These are phyloP conservation scores for Ephialtes manifestator DNA, from an alignment of 2,888 invertebrate species.

Conservation along the genomic window DNA sequence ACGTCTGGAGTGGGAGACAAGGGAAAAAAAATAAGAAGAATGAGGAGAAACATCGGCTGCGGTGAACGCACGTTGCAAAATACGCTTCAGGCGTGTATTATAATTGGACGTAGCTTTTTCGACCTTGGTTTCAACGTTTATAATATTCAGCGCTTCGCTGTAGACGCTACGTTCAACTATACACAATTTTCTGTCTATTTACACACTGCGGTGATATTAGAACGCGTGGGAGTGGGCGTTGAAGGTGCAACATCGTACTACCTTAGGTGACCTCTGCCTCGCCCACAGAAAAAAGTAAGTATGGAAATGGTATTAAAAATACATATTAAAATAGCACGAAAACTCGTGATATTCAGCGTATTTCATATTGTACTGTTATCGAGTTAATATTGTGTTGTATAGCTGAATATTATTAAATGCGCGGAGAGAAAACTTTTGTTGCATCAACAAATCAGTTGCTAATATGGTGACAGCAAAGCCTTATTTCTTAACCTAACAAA, in stretches of 20 bases:
- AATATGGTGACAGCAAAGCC: too few species aligned
- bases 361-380: too few species aligned
- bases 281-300: neutral
- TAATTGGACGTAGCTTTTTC: constrained; percentile 30
- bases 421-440: too few species aligned
- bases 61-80: constrained; percentile 33
- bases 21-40: constrained; percentile 1
- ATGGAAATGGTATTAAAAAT: too few species aligned
- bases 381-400: too few species aligned
- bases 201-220: constrained; percentile 56
- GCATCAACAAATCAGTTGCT: too few species aligned
- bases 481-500: too few species aligned
- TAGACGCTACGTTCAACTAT: neutral
- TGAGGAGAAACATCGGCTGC: constrained; percentile 19
- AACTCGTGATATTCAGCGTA: too few species aligned
- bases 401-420: too few species aligned
- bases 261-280: neutral
- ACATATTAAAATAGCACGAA: too few species aligned
- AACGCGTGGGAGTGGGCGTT: constrained; percentile 6
- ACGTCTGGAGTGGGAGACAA: neutral
- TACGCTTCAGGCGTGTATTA: constrained; percentile 44
- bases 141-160: constrained; percentile 27
- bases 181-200: neutral
- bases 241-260: neutral
- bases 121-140: constrained; percentile 21